Percentiles rank a stretch among this genome's conserved stretches.
Conservation (phyloP, 2,797 vertebrate species). For the Pipistrellus kuhlii region DNA sequence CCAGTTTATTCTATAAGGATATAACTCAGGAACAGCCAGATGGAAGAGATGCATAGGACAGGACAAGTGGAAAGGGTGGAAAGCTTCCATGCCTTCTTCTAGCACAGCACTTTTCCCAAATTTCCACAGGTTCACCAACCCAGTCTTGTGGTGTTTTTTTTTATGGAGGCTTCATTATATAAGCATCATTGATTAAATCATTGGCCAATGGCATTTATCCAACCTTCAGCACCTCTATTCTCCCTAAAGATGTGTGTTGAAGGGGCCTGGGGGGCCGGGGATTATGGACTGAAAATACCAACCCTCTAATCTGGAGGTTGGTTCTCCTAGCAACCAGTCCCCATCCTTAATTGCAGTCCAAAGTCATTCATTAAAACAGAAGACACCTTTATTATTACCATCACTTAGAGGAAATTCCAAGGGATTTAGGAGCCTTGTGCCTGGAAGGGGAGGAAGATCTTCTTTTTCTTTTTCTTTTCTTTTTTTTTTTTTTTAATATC, state of each 20-base stretch:
- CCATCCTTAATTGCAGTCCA: background rate
- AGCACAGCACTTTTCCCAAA: background rate
- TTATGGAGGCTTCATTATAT: background rate
- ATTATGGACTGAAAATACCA: background rate
- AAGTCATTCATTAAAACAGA: background rate
- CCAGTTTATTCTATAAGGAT: background rate
- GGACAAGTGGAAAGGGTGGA: background rate
- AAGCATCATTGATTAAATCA: background rate
- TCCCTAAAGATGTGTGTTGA: background rate
- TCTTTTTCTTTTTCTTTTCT: no score
- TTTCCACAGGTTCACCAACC: background rate
- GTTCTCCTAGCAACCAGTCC: background rate
- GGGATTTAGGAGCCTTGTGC: background rate
- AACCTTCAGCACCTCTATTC: background rate
- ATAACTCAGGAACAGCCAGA: background rate
- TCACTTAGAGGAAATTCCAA: background rate
- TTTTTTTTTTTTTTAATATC: no score
- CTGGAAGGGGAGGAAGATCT: background rate
- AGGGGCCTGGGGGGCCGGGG: accelerated
- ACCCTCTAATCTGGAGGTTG: background rate
- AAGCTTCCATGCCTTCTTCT: background rate
- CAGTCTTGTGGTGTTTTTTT: background rate
- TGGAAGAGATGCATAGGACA: background rate
- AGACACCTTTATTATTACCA: background rate
- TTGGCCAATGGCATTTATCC: background rate